Evolutionary conservation across 2,113 vertebrate genomes (phyloP).

Genomic region (Hemibagrus wyckioides): DNA sequence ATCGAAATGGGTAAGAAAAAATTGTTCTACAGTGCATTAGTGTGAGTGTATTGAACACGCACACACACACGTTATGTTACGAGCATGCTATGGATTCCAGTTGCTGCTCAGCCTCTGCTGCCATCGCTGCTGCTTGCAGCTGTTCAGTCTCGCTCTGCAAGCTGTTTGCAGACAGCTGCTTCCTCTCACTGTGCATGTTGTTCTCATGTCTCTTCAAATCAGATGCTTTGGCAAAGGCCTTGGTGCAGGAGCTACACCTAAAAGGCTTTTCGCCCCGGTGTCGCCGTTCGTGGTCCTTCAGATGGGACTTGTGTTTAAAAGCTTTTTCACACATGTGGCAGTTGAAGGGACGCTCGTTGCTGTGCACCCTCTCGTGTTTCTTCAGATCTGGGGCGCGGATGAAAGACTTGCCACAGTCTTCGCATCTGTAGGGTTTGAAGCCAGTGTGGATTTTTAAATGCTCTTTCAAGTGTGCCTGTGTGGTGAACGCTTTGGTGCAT

Average conservation of each 20-base stretch:
- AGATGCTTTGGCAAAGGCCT: constrained; percentile 98
- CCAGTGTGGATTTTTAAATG: constrained; percentile 98
- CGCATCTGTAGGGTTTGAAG: constrained; percentile 96
- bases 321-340: constrained; percentile 99
- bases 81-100: constrained; percentile 86
- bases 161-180: constrained; percentile 87
- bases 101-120: constrained; percentile 86
- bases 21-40: constrained; percentile 41
- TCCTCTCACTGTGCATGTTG: constrained; percentile 98
- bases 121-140: constrained; percentile 88
- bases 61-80: constrained; percentile 36
- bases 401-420: constrained; percentile 96
- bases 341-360: constrained; percentile 93
- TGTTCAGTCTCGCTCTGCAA: constrained; percentile 87
- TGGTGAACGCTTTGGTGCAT: constrained; percentile 98
- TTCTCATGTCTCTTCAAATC: constrained; percentile 98
- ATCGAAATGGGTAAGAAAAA: constrained; percentile 34
- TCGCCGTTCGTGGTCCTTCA: constrained; percentile 96
- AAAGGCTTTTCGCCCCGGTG: constrained; percentile 97
- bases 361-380: constrained; percentile 95
- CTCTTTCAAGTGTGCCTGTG: constrained; percentile 95
- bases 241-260: constrained; percentile 94
- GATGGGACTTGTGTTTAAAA: constrained; percentile 99
- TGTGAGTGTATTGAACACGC: constrained; percentile 15
- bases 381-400: constrained; percentile 95